Percentiles rank a stretch among this genome's conserved stretches.
phyloP scores from a whole-genome alignment of 2,888 invertebrate species.

The Trichopria drosophilae region DNA sequence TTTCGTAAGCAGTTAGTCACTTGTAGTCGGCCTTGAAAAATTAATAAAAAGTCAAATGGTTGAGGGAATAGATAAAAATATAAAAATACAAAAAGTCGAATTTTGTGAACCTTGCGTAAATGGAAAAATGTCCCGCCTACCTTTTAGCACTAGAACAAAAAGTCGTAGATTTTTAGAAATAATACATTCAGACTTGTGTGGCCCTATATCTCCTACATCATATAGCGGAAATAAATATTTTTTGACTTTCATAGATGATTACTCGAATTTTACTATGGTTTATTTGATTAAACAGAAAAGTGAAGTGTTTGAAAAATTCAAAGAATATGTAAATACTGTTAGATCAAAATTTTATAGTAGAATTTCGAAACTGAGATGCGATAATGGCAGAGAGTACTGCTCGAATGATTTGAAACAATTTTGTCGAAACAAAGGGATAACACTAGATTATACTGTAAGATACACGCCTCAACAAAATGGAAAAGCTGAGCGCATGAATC shows the following conservation, averaged over 20 bases:
- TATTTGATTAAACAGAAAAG: constrained; percentile 26
- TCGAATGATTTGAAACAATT: constrained; percentile 30
- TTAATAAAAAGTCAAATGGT: constrained; percentile 21
- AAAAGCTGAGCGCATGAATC: neutral
- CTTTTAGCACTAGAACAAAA: constrained; percentile 10
- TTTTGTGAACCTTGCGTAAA: constrained; percentile 4
- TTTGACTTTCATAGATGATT: constrained; percentile 29
- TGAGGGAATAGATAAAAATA: constrained; percentile 16
- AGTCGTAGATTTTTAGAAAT: constrained; percentile 25
- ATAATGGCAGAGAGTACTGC: constrained; percentile 38
- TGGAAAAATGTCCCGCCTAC: constrained; percentile 1
- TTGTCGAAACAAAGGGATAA: constrained; percentile 31
- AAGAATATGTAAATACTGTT: constrained; percentile 31
- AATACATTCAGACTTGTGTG: constrained; percentile 20
- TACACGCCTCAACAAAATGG: constrained; percentile 22
- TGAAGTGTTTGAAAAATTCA: constrained; percentile 30
- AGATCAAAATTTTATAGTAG: constrained; percentile 32
- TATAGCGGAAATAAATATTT: constrained; percentile 22
- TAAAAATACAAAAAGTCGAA: constrained; percentile 2
- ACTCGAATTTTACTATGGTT: constrained; percentile 19
- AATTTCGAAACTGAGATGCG: constrained; percentile 32
- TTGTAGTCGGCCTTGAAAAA: constrained; percentile 19
- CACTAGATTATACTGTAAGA: neutral
- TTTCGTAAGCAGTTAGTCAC: too few species aligned
- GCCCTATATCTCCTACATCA: constrained; percentile 23